Evolutionary conservation across 2,797 vertebrate species (phyloP).

Genomic region (Sebastolobus alascanus): DNA sequence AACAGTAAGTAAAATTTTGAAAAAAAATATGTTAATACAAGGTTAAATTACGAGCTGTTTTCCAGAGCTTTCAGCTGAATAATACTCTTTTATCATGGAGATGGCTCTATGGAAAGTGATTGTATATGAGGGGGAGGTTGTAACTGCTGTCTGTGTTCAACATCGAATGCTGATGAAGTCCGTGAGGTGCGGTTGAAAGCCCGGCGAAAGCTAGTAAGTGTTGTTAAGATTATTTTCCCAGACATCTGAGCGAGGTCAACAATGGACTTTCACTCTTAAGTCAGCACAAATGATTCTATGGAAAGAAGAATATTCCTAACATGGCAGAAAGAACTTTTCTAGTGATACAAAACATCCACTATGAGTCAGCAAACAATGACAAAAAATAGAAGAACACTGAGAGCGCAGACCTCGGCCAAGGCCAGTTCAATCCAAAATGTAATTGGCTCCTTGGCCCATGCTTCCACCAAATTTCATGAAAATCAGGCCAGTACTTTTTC

Average conservation of each 20-base stretch:
- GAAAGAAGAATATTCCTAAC: neutral
- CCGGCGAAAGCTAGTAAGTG: neutral
- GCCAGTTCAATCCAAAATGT: rapidly evolving
- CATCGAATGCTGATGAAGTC: neutral
- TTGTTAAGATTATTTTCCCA: neutral
- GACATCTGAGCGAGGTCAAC: neutral
- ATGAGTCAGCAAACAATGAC: neutral
- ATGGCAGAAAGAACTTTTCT: neutral
- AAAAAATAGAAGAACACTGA: neutral
- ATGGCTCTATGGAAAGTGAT: neutral
- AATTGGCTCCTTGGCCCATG: neutral
- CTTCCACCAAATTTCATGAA: neutral
- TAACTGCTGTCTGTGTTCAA: neutral
- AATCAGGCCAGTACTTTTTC: rapidly evolving
- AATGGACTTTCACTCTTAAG: neutral
- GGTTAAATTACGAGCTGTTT: neutral
- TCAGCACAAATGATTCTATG: neutral
- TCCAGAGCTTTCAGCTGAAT: neutral
- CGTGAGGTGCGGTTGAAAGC: neutral
- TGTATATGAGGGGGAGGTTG: neutral
- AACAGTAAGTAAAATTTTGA: neutral
- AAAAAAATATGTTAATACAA: neutral
- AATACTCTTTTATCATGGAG: neutral
- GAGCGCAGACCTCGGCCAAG: neutral
- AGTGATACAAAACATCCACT: neutral